A percentile compares a stretch with the other conserved stretches of the same genome.
phyloP scores from a whole-genome alignment of 2,113 vertebrate genomes.

The Platichthys flesus region DNA sequence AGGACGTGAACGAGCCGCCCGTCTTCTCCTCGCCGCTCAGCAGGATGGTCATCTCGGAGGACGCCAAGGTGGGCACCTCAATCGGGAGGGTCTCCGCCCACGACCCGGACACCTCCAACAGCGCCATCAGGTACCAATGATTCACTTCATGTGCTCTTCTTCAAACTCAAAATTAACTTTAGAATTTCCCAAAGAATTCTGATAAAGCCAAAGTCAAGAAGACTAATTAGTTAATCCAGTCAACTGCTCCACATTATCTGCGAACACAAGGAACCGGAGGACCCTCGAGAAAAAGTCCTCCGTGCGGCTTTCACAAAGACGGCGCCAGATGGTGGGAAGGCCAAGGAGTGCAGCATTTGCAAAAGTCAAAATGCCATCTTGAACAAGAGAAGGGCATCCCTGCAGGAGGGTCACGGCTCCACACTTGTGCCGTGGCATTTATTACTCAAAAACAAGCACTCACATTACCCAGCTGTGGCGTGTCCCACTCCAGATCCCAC shows the following conservation, averaged over 20 bases:
- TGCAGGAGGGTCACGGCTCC: constrained; percentile 60
- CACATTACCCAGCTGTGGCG: constrained; percentile 37
- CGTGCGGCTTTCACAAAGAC: constrained; percentile 28
- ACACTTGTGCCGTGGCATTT: constrained; percentile 70
- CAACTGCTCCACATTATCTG: constrained; percentile 16
- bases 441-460: constrained; percentile 63
- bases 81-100: constrained; percentile 92
- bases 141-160: background rate
- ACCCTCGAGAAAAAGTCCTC: constrained; percentile 10
- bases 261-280: constrained; percentile 17
- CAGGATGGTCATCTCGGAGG: constrained; percentile 92
- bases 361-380: constrained; percentile 78
- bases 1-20: constrained; percentile 94
- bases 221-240: constrained; percentile 3
- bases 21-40: constrained; percentile 86
- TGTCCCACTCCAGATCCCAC: constrained; percentile 41
- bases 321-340: constrained; percentile 71
- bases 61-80: constrained; percentile 88
- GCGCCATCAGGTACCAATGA: constrained; percentile 88
- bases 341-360: constrained; percentile 63
- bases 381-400: constrained; percentile 70
- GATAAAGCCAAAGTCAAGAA: background rate
- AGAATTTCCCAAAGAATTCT: no score
- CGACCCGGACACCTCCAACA: constrained; percentile 91
- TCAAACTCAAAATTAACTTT: background rate